Base-by-base conservation (phyloP, 2,888 invertebrate genomes). In the Pteria penguin region DNA sequence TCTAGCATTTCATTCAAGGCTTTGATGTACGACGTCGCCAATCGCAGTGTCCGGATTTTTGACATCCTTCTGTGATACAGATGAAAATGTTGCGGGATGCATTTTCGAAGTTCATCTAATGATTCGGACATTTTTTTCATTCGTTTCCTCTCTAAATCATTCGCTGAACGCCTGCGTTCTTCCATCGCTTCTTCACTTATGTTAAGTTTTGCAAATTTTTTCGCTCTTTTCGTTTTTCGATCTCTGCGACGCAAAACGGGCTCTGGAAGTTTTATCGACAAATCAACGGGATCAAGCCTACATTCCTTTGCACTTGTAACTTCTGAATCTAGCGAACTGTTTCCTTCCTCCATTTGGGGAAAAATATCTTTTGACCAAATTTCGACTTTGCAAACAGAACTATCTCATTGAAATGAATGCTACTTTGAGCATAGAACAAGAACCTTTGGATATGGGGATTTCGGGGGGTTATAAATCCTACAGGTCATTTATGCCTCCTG, bases 11-110 rank as follows among this genome's bases (percentile, higher is more conserved):
- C 82, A 24, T 79, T 76, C 29, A 87, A 63, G 5, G 74, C 74
- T 11, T 76, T 65, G n/a, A 87, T 87, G 62, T 87, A 87, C 54
- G 79, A 79, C 68, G 80, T 81, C 29, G 87, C 87, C n/a, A 84
- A 69, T 11, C 85, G 79, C 18, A 87, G 72, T 4, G 86, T 85
- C 58, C 86, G 78, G 24, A 87, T 86, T 75, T 87, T 87, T 3
- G 87, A 87, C 79, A 85, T 80, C 4, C 83, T 76, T 11, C 85
- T 68, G 63, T 84, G 81, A 58, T 78, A 77, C 5, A 84, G 60
- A 31, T 80, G 80, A 61, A 81, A 84, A 33, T 84, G 80, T 32
- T 79, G 70, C 0, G 87, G 87, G 18, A 87, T 75, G 33, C 76
- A 76, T 22, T 76, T 76, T 52, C 84, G 71, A 14, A 87, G 81